Evolutionary conservation across 2,797 vertebrate genomes (phyloP).

Genomic region (Eulemur albifrons): DNA sequence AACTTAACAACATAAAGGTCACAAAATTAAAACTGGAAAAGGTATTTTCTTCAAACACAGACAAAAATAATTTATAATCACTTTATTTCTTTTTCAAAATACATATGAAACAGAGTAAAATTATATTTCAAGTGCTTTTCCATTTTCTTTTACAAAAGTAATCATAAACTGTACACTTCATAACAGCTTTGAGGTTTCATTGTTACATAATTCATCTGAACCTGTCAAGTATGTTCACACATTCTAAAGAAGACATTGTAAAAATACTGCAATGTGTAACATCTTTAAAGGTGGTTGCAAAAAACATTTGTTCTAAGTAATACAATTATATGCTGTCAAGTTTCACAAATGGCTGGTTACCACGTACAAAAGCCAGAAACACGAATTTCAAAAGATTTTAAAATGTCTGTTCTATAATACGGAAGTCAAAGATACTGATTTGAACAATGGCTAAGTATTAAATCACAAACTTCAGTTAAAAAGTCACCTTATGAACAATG

Average conservation of each 20-base stretch:
- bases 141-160: slow-evolving; percentile 95
- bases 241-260: slow-evolving; percentile 87
- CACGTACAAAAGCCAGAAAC: slow-evolving; percentile 85
- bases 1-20: not conserved
- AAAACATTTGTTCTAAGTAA: slow-evolving; percentile 84
- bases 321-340: slow-evolving; percentile 83
- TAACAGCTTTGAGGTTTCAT: slow-evolving; percentile 89
- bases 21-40: slow-evolving; percentile 45
- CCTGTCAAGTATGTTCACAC: slow-evolving; percentile 87
- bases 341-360: slow-evolving; percentile 86
- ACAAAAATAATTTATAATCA: slow-evolving; percentile 75
- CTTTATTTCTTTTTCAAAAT: slow-evolving; percentile 93
- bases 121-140: slow-evolving; percentile 91
- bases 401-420: slow-evolving; percentile 74
- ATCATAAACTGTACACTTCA: slow-evolving; percentile 98
- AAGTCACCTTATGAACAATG: slow-evolving; percentile 84
- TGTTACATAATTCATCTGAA: slow-evolving; percentile 87
- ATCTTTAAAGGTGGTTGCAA: slow-evolving; percentile 86
- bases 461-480: slow-evolving; percentile 85
- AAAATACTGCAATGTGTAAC: slow-evolving; percentile 88
- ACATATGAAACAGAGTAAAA: slow-evolving; percentile 97
- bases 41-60: slow-evolving; percentile 56
- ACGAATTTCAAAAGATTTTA: slow-evolving; percentile 78
- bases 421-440: slow-evolving; percentile 83
- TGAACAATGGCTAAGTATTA: slow-evolving; percentile 84